A percentile compares a stretch with the other conserved stretches of the same genome.
phyloP scores from a whole-genome alignment of 2,797 vertebrate species.

The Chaetodon trifasciatus region DNA sequence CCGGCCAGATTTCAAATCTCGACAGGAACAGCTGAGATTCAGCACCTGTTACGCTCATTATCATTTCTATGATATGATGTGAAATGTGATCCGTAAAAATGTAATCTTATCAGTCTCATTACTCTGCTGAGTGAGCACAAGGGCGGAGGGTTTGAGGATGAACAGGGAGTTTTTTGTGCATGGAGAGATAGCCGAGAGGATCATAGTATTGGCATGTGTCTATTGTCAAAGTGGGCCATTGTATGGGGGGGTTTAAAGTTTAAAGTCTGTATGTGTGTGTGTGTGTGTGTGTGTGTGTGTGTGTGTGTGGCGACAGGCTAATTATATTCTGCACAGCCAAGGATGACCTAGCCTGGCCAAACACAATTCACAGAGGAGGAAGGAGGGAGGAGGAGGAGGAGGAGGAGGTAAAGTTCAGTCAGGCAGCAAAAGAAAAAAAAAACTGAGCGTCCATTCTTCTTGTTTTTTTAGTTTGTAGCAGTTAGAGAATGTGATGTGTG shows the following conservation, averaged over 20 bases:
- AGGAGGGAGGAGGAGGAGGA: constrained; percentile 22
- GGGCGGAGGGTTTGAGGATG: constrained; percentile 24
- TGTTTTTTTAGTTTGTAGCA: constrained; percentile 24
- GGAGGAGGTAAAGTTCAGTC: constrained; percentile 48
- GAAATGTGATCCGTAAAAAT: constrained; percentile 57
- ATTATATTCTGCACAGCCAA: constrained; percentile 80
- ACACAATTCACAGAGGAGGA: constrained; percentile 69
- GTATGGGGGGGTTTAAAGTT: constrained; percentile 74
- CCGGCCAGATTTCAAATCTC: constrained; percentile 41
- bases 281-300: constrained; percentile 61
- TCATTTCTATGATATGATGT: constrained; percentile 44
- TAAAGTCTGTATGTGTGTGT: constrained; percentile 72
- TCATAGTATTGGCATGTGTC: constrained; percentile 83
- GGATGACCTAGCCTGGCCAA: constrained; percentile 70
- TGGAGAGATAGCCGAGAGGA: constrained; percentile 57
- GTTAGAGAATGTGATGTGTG: neutral
- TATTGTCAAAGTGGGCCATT: constrained; percentile 78
- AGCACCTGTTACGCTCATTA: constrained; percentile 56
- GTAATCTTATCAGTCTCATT: constrained; percentile 62
- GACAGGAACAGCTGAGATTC: constrained; percentile 45
- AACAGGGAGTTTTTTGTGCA: constrained; percentile 66
- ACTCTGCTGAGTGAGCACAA: constrained; percentile 61
- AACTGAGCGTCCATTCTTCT: constrained; percentile 23
- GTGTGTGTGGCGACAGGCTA: constrained; percentile 71
- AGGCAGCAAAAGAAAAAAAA: constrained; percentile 46